Base-by-base conservation (phyloP, 2,888 invertebrate species). In the Monoplex corrugatus region DNA sequence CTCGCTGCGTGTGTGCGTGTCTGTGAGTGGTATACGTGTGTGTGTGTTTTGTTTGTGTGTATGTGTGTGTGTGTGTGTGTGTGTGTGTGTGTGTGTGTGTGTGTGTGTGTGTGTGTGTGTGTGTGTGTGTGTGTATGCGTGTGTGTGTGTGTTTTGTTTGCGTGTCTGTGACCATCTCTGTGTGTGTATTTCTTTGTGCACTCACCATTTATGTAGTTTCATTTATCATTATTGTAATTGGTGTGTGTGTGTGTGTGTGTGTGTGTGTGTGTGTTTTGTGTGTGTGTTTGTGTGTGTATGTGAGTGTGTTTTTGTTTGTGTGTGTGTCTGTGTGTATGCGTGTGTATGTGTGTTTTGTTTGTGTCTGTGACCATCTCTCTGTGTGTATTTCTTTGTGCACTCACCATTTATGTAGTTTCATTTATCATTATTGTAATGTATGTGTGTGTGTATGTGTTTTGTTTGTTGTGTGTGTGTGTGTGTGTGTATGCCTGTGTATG, bases 31-130 rank as follows among this genome's bases (percentile, higher is more conserved):
- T n/a, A n/a, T n/a, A n/a, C 35, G 32, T 72, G 72, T 32, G 32
- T 72, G 72, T 72, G 32, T 40, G 40, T 13, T 57, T 72, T 32
- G 32, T 72, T 32, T 32, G 32, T 72, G 32, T 32, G 32, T 72
- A 8, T 72, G 32, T 72, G 32, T 72, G 32, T 72, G 72, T 72
- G 32, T 72, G 32, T 72, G 32, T 72, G 32, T 72, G 72, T 72
- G 40, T 80, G 80, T 80, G 80, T 40, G 80, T 80, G 40, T 40
- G 40, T 80, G 80, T 40, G 80, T 80, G 80, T 40, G 80, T 80
- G 80, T 40, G 80, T 40, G 80, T 40, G 80, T 80, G 80, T 40
- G 80, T 80, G 80, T 40, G 80, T 80, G 80, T 40, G 43, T 80
- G 80, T 80, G 80, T 40, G 80, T 80, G 80, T 80, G 80, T 80